Conservation (phyloP, 1,140 invertebrate species). For the Doryteuthis pealeii region DNA sequence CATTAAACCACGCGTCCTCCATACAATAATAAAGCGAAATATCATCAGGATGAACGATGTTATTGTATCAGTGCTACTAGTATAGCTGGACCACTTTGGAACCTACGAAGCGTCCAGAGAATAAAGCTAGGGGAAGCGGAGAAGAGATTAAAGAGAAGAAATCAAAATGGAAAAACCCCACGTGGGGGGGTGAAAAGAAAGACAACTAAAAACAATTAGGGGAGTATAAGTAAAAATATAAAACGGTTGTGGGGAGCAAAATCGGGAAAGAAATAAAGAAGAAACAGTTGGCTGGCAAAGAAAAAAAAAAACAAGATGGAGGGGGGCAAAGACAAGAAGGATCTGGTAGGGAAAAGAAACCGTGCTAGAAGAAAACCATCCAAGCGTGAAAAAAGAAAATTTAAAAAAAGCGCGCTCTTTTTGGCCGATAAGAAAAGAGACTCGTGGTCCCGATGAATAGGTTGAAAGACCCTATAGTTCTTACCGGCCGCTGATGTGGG, state of each 20-base stretch:
- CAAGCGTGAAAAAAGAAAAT: neutral
- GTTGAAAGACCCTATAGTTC: too few relatives aligned
- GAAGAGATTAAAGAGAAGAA: neutral
- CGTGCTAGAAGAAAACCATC: neutral
- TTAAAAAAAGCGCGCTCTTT: too few relatives aligned
- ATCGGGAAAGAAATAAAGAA: neutral
- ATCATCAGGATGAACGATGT: too few relatives aligned
- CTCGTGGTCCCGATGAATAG: too few relatives aligned
- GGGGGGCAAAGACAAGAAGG: neutral
- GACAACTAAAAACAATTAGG: neutral
- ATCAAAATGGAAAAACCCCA: constrained; percentile 3
- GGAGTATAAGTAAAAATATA: neutral
- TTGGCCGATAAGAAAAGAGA: neutral
- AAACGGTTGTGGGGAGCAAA: neutral
- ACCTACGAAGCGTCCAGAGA: too few relatives aligned
- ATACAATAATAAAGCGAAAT: too few relatives aligned
- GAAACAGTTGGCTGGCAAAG: neutral
- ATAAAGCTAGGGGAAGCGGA: too few relatives aligned
- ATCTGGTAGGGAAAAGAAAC: neutral
- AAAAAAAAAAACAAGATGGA: neutral
- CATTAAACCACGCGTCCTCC: too few relatives aligned
- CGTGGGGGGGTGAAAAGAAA: constrained; percentile 7
- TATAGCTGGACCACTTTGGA: too few relatives aligned
- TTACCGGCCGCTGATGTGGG: too few relatives aligned
- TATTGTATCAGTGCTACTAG: too few relatives aligned